Evolutionary conservation across 2,797 vertebrate species (phyloP).

Genomic region (Chelon auratus): DNA sequence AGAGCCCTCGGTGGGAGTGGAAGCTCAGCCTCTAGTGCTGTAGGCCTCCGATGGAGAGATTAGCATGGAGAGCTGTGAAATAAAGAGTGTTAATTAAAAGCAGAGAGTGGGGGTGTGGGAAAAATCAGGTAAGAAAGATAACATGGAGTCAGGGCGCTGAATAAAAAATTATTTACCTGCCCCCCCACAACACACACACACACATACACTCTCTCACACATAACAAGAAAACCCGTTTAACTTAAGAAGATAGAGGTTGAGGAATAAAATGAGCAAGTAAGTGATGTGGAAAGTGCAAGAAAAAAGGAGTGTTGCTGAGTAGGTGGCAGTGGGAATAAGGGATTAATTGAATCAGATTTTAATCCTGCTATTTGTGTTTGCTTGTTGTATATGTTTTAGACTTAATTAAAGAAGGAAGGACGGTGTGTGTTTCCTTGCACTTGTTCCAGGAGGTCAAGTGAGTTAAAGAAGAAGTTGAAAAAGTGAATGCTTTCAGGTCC

Average conservation of each 20-base stretch:
- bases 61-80: conserved; percentile 67
- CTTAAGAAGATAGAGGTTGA: conserved; percentile 64
- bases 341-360: conserved; percentile 78
- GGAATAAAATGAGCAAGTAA: conserved; percentile 73
- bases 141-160: conserved; percentile 59
- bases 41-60: conserved; percentile 74
- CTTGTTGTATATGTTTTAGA: conserved; percentile 41
- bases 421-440: conserved; percentile 22
- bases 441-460: conserved; percentile 46
- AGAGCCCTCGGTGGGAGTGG: conserved; percentile 66
- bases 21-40: conserved; percentile 69
- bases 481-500: conserved; percentile 22
- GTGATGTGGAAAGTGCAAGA: conserved; percentile 75
- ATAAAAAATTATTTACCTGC: conserved; percentile 69
- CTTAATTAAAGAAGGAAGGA: conserved; percentile 25
- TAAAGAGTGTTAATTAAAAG: conserved; percentile 80
- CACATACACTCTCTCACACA: conserved; percentile 21
- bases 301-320: conserved; percentile 58
- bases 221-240: conserved; percentile 58
- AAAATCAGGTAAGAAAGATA: conserved; percentile 78
- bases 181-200: conserved; percentile 43
- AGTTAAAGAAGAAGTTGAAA: conserved; percentile 36
- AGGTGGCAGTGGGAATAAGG: conserved; percentile 68
- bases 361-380: conserved; percentile 66
- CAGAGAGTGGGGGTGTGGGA: conserved; percentile 71